Evolutionary conservation across 2,888 invertebrate genomes (phyloP).

Genomic region (Julus scandinavius): DNA sequence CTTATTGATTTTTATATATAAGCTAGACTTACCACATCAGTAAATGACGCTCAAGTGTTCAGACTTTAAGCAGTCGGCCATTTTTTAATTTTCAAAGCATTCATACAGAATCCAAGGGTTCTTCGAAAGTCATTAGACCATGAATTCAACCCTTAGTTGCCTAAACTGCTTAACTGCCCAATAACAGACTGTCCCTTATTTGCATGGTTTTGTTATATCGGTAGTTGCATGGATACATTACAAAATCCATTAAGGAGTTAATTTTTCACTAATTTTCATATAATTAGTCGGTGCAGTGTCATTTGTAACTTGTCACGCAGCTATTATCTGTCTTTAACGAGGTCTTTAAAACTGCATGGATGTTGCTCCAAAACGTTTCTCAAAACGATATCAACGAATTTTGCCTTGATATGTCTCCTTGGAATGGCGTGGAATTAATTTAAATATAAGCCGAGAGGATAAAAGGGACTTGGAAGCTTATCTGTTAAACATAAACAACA

Average conservation of each 20-base stretch:
- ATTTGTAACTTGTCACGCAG: neutral
- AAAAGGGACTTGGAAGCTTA: neutral
- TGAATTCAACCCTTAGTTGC: no score
- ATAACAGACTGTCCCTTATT: neutral
- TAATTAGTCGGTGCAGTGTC: conserved; percentile 24
- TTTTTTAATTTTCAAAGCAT: no score
- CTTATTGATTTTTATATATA: no score
- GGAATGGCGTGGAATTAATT: neutral
- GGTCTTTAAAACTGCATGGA: neutral
- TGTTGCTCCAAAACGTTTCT: neutral
- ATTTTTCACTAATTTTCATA: neutral
- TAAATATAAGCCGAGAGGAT: neutral
- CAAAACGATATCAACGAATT: neutral
- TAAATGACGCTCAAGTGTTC: no score
- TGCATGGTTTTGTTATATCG: neutral
- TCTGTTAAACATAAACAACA: conserved; percentile 8
- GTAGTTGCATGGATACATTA: neutral
- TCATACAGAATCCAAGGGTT: no score
- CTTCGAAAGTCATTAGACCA: no score
- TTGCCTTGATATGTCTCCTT: no score
- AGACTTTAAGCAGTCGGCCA: no score
- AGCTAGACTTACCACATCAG: no score
- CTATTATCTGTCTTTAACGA: neutral
- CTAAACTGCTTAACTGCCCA: no score
- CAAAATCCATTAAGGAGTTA: neutral